These are phyloP conservation scores for Melitaea cinxia DNA, from an alignment of 1,140 invertebrate species.

Conservation along the genomic window DNA sequence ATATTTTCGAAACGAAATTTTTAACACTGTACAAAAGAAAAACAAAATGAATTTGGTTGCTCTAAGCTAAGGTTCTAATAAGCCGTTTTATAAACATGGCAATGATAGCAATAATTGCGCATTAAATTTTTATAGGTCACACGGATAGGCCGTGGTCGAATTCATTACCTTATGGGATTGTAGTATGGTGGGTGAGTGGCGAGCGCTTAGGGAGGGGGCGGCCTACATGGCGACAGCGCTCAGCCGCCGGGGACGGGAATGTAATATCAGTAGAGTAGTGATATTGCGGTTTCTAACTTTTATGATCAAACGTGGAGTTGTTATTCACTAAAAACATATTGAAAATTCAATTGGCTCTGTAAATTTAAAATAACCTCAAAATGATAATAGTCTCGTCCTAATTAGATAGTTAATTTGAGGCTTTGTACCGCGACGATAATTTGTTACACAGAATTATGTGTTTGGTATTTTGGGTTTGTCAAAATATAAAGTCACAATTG, in stretches of 20 bases:
- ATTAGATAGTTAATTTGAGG: slow-evolving; percentile 30
- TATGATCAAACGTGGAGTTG: slow-evolving; percentile 49
- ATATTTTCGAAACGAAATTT: not conserved
- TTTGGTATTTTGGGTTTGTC: not conserved
- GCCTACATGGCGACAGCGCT: slow-evolving; percentile 62
- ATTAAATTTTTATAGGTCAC: slow-evolving; percentile 71
- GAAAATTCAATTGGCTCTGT: slow-evolving; percentile 44
- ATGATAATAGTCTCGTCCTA: slow-evolving; percentile 22
- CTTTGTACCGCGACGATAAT: slow-evolving; percentile 13
- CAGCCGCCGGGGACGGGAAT: slow-evolving; percentile 55
- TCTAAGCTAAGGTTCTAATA: slow-evolving; percentile 15
- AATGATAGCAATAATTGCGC: slow-evolving; percentile 54
- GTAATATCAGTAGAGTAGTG: slow-evolving; percentile 72
- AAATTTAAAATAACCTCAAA: slow-evolving; percentile 37
- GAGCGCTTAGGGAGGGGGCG: slow-evolving; percentile 41
- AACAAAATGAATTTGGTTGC: not conserved
- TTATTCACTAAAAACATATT: slow-evolving; percentile 52
- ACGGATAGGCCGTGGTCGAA: slow-evolving; percentile 63
- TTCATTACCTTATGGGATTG: slow-evolving; percentile 67
- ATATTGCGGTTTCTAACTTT: slow-evolving; percentile 73
- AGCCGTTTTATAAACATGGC: slow-evolving; percentile 27
- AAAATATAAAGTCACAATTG: not conserved
- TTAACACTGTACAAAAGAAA: not conserved
- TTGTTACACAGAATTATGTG: not conserved
- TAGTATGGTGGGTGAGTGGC: slow-evolving; percentile 39